Evolutionary conservation across 2,888 invertebrate species (phyloP), one percentile per base, ranked within the genome.

Genomic region (Azorinus chamasolen): DNA sequence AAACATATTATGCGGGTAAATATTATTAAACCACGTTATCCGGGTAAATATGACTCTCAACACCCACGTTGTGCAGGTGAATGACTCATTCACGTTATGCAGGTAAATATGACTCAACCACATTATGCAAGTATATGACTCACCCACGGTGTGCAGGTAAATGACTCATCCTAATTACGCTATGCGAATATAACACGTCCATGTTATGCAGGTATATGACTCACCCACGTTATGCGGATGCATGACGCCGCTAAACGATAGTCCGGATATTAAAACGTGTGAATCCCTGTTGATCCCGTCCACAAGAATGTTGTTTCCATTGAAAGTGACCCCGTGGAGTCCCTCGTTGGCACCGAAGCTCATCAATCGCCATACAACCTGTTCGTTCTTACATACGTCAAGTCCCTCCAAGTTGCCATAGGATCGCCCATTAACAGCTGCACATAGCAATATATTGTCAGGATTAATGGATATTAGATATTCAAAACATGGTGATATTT

Each of bases 361-460:
- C 22, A 84, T 22, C 32, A 86, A 50, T 45, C 85, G 81, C 86
- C 86, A 86, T 3, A 73, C 70, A 2, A 85, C 83, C 16, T 58
- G 58, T 12, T 83, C 83, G n/a, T 75, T 71, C 14, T 73, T 48
- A 70, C 84, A 85, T 41, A 86, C 61, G 41, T 83, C 71, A 0
- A 86, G 64, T 32, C 81, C 83, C 10, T 75, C 59, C 3, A 85
- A 41, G 54, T 86, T 86, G 8, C 79, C 86, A 53, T 79, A 86
- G 3, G 80, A 59, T 27, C 71, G 61, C 0, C 86, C 86, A 41
- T 86, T 86, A 18, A 86, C 65, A 8, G 83, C 83, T 82, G 39
- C 22, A 43, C 20, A 41, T 3, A 57, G 14, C 8, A 55, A 18
- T n/a, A n/a, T n/a, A n/a, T n/a, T n/a, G n/a, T n/a, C n/a, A n/a